Evolutionary conservation across 2,888 invertebrate genomes (phyloP), one percentile per base, ranked within the genome.

Genomic region (Drosophila greeni): DNA sequence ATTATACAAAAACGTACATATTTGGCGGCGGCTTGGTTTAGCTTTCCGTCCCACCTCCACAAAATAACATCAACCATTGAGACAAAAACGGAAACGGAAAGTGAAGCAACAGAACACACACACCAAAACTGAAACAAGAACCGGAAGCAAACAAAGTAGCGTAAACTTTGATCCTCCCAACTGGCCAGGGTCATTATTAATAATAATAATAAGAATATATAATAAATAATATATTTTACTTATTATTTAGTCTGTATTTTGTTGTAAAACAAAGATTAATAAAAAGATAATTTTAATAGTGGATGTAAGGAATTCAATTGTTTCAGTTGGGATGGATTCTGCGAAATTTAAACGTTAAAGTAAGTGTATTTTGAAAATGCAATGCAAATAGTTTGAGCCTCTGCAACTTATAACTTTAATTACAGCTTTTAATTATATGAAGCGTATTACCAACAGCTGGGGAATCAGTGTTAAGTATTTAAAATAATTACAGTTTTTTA

Each of bases 181-280:
- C 14, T 55, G 72, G 73, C 69, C 66, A 72, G 83, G 83, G 83
- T 85, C 82, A 79, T 62, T 74, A 70, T 72, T 75, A 82, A 75
- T 78, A 84, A 72, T 81, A 85, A 85, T 81, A 85, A 85, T 84
- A 84, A 84, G 81, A 84, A 72, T 73, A 74, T 75, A 76, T 71
- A 76, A 84, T 75, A 80, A 75, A 80, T 82, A 82, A 85, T 80
- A 85, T 80, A 84, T 85, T 80, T 80, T 85, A 80, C 84, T 85
- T 80, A 80, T 80, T 80, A 80, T 80, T 80, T 80, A 80, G 80
- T 80, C 85, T 81, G 80, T 81, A 81, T 81, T 85, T 80, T 85
- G 80, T 85, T 81, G 80, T 85, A 85, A 73, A 84, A 85, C 84
- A 82, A 82, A 82, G 52, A 76, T 66, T 82, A 80, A 81, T 75